Evolutionary conservation across 2,113 vertebrate genomes (phyloP), one percentile per base, ranked within the genome.

Genomic region (Paracanthobrama guichenoti): DNA sequence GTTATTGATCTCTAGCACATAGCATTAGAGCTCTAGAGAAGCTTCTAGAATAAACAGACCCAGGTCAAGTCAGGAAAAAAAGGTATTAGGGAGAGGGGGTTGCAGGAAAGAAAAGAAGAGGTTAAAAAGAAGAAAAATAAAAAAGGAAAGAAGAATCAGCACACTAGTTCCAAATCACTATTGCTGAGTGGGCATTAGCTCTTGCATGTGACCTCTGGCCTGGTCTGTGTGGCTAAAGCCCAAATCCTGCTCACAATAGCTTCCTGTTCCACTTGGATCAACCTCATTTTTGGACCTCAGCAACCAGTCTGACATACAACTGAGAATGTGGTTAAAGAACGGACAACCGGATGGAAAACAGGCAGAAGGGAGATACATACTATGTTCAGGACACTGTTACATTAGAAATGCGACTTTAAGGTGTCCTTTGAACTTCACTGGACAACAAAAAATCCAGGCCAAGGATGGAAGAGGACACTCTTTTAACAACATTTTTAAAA

Each of bases 231-330:
- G 94, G 91, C 93, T 92, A 95, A 94, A 94, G 93, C 92, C 92
- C 89, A 95, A 96, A 95, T 92, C 92, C 93, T 91, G 90, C 89
- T 92, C 92, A 95, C 93, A 96, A 95, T 93, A 93, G 93, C 91
- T 96, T 94, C 94, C 95, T 94, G 93, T 95, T 95, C 93, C 92
- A 94, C 91, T 93, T 93, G 92, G 92, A 95, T 93, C 93, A 91
- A 91, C 86, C 86, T 82, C 79, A 66, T 91, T 92, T 94, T 92
- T 90, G 92, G 92, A 93, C 91, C 91, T 93, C 93, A 93, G 91
- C 93, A 93, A 86, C 86, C 88, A 50, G 89, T 90, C 84, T 87
- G 84, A 91, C 80, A 86, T 85, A 89, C 88, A 88, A 89, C 90
- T 64, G 88, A 90, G 90, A 91, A 90, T 82, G 87, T 83, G 88